These are phyloP conservation scores for Chamaea fasciata DNA, from an alignment of 2,113 vertebrate genomes.

Conservation along the genomic window DNA sequence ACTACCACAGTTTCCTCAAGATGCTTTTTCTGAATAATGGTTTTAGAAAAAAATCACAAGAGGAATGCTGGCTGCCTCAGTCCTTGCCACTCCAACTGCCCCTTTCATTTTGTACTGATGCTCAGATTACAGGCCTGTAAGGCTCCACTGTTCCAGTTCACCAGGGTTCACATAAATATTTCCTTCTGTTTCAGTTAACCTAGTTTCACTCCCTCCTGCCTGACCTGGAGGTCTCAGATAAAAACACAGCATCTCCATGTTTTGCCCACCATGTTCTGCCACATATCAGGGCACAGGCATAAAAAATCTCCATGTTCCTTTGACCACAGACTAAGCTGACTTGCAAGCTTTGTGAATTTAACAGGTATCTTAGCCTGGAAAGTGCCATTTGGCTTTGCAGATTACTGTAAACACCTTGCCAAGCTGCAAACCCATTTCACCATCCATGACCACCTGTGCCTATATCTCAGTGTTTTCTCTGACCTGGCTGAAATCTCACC, in stretches of 20 bases:
- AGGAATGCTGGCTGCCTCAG: background rate
- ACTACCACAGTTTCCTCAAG: background rate
- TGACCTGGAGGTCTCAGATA: background rate
- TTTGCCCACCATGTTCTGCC: background rate
- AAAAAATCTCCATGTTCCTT: background rate
- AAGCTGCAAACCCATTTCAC: background rate
- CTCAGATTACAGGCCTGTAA: background rate
- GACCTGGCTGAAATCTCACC: background rate
- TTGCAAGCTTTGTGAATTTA: background rate
- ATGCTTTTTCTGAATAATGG: background rate
- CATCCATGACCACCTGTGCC: background rate
- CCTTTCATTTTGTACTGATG: background rate
- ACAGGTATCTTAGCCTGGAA: background rate
- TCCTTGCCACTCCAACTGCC: background rate
- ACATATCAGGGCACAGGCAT: background rate
- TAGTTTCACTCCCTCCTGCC: background rate
- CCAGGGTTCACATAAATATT: background rate
- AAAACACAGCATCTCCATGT: background rate
- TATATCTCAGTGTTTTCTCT: background rate
- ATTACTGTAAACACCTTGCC: background rate
- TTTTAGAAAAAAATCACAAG: background rate
- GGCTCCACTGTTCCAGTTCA: background rate
- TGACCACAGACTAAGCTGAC: background rate
- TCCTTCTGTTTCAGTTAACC: background rate
- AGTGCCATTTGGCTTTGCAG: background rate